These are phyloP conservation scores for Heterocephalus glaber DNA, from an alignment of 2,113 vertebrate genomes.

Conservation along the genomic window DNA sequence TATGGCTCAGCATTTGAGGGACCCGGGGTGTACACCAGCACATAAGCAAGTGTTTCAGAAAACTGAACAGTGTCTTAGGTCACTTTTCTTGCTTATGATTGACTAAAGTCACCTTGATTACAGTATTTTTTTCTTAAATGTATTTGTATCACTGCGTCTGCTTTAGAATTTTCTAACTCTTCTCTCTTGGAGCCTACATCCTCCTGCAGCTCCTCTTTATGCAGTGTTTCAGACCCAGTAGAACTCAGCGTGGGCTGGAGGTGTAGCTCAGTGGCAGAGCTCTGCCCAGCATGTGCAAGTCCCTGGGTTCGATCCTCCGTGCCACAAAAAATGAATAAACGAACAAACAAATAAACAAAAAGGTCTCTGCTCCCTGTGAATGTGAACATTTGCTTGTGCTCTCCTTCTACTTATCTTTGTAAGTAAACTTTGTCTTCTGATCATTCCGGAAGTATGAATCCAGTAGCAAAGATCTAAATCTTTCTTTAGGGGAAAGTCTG, in stretches of 20 bases:
- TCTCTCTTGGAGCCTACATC: neutral
- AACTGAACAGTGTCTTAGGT: neutral
- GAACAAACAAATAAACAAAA: neutral
- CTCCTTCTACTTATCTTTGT: neutral
- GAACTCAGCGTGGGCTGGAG: neutral
- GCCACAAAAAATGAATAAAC: neutral
- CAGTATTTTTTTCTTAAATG: neutral
- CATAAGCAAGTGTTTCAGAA: neutral
- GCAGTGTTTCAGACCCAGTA: neutral
- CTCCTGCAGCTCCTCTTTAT: neutral
- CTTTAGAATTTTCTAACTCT: neutral
- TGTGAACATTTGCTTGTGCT: neutral
- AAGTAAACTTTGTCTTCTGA: neutral
- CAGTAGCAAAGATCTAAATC: constrained; percentile 5
- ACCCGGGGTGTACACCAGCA: neutral
- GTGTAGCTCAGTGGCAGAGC: neutral
- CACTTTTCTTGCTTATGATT: neutral
- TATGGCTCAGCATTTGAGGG: neutral
- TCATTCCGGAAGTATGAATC: constrained; percentile 9
- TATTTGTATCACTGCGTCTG: neutral
- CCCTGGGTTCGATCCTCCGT: neutral
- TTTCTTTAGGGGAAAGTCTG: neutral
- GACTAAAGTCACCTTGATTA: neutral
- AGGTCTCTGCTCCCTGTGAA: neutral
- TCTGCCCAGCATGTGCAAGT: neutral